Base-by-base conservation (phyloP, 2,888 invertebrate species). In the Lumbricus terrestris region DNA sequence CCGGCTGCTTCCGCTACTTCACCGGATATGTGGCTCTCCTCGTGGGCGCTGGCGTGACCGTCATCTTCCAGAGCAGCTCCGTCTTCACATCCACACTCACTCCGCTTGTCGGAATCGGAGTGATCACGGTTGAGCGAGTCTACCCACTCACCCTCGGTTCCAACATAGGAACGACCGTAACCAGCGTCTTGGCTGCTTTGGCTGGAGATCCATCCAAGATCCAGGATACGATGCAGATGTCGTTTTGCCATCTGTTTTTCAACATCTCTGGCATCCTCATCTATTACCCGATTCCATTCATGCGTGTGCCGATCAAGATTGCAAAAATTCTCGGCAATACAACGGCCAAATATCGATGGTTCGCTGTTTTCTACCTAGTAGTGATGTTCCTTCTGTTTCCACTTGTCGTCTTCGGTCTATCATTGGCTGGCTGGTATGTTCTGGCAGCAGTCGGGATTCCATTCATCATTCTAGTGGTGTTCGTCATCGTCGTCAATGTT, bases 231-330 rank as follows among this genome's bases (percentile, higher is more conserved):
- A 91, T 94, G 37, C 94, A 94, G 91, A 89, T 96, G 90, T 95
- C 96, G 0, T 94, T 96, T 15, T 96, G 96, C 91, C 96, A 96
- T 93, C 94, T 96, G n/a, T 95, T 96, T 92, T 96, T 96, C 94
- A 96, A 96, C 93, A 92, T 96, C 16, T 91, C 94, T 11, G 95
- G 95, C 34, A 95, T 96, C 82, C 82, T 96, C 0, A 92, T 96
- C 4, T 96, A 95, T 93, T 96, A 96, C 92, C 96, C 96, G 0
- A 93, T 96, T 16, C 96, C 96, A 0, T 95, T 94, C 91, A 93
- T 96, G 69, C 91, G 91, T 35, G 92, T 95, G 82, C 96, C 96
- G 0, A 95, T 96, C 40, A 92, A 92, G n/a, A 91, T 95, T 88
- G 95, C 96, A 6, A 95, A 95, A 91, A 91, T 93, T 35, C 93